Evolutionary conservation across 2,113 vertebrate genomes (phyloP).

Genomic region (Leucosticte australis): DNA sequence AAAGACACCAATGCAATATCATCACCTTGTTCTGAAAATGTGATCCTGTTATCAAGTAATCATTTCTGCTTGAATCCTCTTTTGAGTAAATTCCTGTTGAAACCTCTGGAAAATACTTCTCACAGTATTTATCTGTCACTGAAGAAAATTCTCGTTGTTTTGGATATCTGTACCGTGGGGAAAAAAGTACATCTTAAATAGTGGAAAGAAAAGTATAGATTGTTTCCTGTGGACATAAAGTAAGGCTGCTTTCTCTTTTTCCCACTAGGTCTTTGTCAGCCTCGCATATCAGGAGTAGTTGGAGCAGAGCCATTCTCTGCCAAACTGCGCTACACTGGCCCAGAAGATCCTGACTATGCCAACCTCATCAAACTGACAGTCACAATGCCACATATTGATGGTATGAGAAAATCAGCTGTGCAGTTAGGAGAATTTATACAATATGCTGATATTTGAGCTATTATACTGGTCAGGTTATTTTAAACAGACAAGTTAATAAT

Average conservation of each 20-base stretch:
- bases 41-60: background rate
- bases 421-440: background rate
- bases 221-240: background rate
- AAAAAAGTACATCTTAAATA: background rate
- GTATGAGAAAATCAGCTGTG: constrained; percentile 67
- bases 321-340: constrained; percentile 88
- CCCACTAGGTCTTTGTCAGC: constrained; percentile 88
- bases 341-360: constrained; percentile 82
- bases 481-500: background rate
- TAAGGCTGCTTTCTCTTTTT: background rate
- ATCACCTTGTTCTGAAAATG: background rate
- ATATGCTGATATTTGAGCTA: background rate
- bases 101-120: background rate
- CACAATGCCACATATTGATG: constrained; percentile 93
- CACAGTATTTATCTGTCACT: background rate
- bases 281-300: constrained; percentile 83
- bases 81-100: background rate
- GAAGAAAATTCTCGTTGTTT: background rate
- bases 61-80: background rate
- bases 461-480: background rate
- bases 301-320: constrained; percentile 95
- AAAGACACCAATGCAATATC: background rate
- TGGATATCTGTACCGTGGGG: background rate
- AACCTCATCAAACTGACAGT: constrained; percentile 93
- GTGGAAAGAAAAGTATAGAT: background rate